Percentiles rank a stretch among this genome's conserved stretches.
Conservation (phyloP, 2,113 vertebrate genomes). For the Phycodurus eques region DNA sequence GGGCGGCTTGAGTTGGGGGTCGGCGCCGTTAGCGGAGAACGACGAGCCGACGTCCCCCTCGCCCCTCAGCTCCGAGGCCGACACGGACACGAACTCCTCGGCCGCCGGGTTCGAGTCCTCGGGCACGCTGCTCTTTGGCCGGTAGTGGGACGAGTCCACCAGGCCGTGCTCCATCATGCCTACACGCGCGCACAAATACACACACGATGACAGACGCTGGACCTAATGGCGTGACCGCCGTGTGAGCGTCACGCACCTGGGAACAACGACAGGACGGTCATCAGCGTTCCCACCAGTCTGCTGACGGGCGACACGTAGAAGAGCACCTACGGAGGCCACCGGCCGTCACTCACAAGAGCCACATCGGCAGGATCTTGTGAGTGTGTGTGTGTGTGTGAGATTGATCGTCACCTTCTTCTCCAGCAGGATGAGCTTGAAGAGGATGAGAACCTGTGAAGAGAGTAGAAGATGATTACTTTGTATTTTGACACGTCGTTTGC, state of each 20-base stretch:
- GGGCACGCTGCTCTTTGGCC: constrained; percentile 81
- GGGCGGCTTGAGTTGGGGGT: constrained; percentile 75
- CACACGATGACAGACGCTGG: too few relatives aligned
- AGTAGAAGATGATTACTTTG: background rate
- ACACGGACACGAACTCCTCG: constrained; percentile 73
- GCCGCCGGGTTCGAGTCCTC: constrained; percentile 72
- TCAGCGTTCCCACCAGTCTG: constrained; percentile 87
- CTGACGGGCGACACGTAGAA: constrained; percentile 96
- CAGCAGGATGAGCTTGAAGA: constrained; percentile 95
- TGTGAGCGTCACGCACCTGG: constrained; percentile 79
- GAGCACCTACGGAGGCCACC: constrained; percentile 76
- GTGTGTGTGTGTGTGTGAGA: background rate
- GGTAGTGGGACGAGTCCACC: constrained; percentile 89
- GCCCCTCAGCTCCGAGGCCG: constrained; percentile 54
- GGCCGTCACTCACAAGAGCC: background rate
- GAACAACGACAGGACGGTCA: constrained; percentile 94
- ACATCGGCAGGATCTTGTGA: rapidly evolving
- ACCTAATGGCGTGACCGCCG: background rate
- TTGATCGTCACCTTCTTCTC: constrained; percentile 90
- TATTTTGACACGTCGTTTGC: background rate
- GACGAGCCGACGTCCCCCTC: constrained; percentile 3
- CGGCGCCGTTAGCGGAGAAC: constrained; percentile 21
- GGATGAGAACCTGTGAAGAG: constrained; percentile 82
- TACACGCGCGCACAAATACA: constrained; percentile 37
- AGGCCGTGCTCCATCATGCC: constrained; percentile 96